A percentile compares a stretch with the other conserved stretches of the same genome.
phyloP scores from a whole-genome alignment of 2,113 vertebrate species.

The Nothocercus nigrocapillus region DNA sequence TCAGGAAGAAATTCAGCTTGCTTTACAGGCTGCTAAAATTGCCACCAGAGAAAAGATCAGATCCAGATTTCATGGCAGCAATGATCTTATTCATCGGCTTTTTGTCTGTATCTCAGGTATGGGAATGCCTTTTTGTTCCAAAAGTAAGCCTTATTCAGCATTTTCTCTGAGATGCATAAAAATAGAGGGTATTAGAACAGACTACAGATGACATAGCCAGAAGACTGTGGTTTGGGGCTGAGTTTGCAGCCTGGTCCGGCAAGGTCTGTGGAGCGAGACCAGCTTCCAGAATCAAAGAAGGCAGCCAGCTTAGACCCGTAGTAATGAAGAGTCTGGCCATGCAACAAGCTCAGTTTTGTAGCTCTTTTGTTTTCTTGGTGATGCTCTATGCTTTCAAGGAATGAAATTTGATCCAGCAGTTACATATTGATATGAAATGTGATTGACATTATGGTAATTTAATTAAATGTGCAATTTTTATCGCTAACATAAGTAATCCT shows the following conservation, averaged over 20 bases:
- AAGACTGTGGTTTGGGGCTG: neutral
- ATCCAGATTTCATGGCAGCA: constrained; percentile 94
- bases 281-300: neutral
- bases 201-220: neutral
- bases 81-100: constrained; percentile 95
- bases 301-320: neutral
- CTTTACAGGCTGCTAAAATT: constrained; percentile 81
- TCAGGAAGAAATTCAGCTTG: constrained; percentile 83
- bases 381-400: neutral
- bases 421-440: neutral
- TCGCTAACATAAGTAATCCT: neutral
- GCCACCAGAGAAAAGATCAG: constrained; percentile 92
- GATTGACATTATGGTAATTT: neutral
- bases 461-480: neutral
- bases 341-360: neutral
- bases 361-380: neutral
- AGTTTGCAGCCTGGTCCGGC: neutral
- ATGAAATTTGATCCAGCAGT: neutral
- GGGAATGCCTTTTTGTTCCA: neutral
- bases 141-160: neutral
- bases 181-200: neutral
- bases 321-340: neutral
- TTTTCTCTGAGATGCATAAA: neutral
- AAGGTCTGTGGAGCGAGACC: neutral
- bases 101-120: constrained; percentile 99